A percentile compares a stretch with the other conserved stretches of the same genome.
Evolutionary conservation across 2,888 invertebrate species (phyloP).

Genomic region (Holacanthella duospinosa): DNA sequence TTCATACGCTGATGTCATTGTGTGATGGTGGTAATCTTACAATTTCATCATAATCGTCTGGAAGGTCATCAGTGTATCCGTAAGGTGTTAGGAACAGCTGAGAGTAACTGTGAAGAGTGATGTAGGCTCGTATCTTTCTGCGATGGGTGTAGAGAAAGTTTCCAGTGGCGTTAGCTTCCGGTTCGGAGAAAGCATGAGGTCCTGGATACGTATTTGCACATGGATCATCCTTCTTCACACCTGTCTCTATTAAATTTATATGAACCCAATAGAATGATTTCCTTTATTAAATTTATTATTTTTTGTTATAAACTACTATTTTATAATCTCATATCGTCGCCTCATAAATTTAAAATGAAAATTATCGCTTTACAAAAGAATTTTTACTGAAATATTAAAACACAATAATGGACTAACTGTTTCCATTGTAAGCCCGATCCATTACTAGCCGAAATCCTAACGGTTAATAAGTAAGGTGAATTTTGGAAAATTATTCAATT

Average conservation of each 20-base stretch:
- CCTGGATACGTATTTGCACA: slow-evolving; percentile 39
- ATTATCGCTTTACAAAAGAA: no score
- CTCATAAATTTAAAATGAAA: no score
- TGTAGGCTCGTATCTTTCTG: slow-evolving; percentile 51
- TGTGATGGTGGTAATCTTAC: slow-evolving; percentile 13
- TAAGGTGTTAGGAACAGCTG: slow-evolving; percentile 51
- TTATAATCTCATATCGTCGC: no score
- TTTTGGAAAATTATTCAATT: no score
- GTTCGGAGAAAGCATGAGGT: slow-evolving; percentile 52
- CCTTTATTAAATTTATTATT: no score
- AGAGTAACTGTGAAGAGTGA: slow-evolving; percentile 68
- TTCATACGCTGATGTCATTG: not conserved
- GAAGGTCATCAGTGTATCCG: slow-evolving; percentile 47
- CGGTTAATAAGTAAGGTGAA: no score
- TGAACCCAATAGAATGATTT: no score
- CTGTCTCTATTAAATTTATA: slow-evolving; percentile 36
- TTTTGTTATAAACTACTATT: no score
- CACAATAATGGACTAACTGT: no score
- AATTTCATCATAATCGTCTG: slow-evolving; percentile 34
- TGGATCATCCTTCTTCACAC: slow-evolving; percentile 39
- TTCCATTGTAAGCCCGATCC: no score
- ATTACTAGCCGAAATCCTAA: no score
- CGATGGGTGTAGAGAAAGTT: slow-evolving; percentile 49
- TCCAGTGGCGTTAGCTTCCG: slow-evolving; percentile 58
- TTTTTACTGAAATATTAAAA: no score